Evolutionary conservation across 2,113 vertebrate genomes (phyloP).

Genomic region (Malurus alboscapulatus): DNA sequence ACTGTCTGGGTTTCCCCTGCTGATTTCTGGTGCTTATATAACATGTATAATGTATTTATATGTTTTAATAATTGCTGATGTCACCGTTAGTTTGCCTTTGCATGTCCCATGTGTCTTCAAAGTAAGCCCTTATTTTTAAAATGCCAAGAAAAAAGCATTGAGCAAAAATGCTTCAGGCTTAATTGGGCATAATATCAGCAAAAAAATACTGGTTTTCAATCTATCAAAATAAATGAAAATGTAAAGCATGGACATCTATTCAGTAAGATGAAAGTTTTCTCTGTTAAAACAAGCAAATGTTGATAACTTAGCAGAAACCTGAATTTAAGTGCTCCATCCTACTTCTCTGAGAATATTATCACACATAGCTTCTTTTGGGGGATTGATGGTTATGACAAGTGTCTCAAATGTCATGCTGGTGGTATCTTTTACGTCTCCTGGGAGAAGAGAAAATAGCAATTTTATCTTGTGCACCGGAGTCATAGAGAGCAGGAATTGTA

Average conservation of each 20-base stretch:
- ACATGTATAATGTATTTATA: neutral
- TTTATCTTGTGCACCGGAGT: slow-evolving; percentile 56
- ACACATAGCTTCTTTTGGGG: slow-evolving; percentile 39
- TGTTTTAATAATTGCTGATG: neutral
- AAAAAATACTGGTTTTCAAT: neutral
- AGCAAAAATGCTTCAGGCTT: neutral
- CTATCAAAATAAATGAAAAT: neutral
- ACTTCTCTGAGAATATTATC: slow-evolving; percentile 39
- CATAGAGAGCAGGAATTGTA: slow-evolving; percentile 41
- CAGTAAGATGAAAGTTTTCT: neutral
- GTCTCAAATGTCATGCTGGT: slow-evolving; percentile 55
- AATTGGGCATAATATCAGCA: neutral
- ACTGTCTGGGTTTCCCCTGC: neutral
- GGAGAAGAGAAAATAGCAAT: slow-evolving; percentile 65
- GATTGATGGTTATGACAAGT: slow-evolving; percentile 50
- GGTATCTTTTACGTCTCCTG: slow-evolving; percentile 62
- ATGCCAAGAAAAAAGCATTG: neutral
- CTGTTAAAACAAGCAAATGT: neutral
- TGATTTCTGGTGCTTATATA: neutral
- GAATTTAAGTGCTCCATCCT: slow-evolving; percentile 20
- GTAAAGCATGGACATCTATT: neutral
- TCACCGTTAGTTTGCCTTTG: neutral
- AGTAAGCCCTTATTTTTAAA: neutral
- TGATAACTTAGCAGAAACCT: neutral
- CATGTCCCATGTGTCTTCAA: neutral